phyloP scores from a whole-genome alignment of 2,888 invertebrate species.

The Drosophila maculinotata region DNA sequence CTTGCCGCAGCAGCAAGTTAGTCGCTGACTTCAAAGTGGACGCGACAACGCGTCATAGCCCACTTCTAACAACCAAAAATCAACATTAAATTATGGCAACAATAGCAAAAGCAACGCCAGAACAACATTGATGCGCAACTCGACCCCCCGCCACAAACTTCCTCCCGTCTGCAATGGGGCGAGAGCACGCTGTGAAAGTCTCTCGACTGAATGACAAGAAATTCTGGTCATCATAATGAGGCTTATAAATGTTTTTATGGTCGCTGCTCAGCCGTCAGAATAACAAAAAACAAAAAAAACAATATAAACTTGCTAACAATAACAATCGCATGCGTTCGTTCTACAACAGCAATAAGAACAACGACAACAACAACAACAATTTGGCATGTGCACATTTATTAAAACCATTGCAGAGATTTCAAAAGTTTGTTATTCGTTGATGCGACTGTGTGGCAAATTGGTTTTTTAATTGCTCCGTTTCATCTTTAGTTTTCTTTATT shows the following conservation, averaged over 20 bases:
- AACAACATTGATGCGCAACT: conserved; percentile 45
- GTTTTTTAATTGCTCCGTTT: conserved; percentile 60
- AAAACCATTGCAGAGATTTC: conserved; percentile 61
- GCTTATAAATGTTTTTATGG: conserved; percentile 80
- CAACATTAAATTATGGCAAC: conserved; percentile 75
- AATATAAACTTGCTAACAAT: too few species aligned
- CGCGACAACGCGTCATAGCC: conserved; percentile 62
- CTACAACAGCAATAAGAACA: conserved; percentile 12
- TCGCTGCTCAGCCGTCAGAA: conserved; percentile 56
- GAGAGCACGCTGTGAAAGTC: conserved; percentile 68
- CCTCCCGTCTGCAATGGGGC: not conserved
- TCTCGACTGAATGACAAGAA: conserved; percentile 71
- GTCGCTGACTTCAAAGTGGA: conserved; percentile 57
- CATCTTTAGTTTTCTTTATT: conserved; percentile 21
- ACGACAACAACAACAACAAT: conserved; percentile 52
- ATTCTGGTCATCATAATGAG: conserved; percentile 80
- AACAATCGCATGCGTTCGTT: conserved; percentile 27
- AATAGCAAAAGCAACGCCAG: conserved; percentile 39
- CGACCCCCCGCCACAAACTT: not conserved
- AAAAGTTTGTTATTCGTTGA: conserved; percentile 41
- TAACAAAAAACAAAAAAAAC: conserved; percentile 52
- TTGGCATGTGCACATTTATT: conserved; percentile 78
- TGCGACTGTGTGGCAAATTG: conserved; percentile 66
- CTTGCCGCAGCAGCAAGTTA: conserved; percentile 50
- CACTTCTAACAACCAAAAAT: conserved; percentile 73